A percentile compares a stretch with the other conserved stretches of the same genome.
Evolutionary conservation across 2,888 invertebrate genomes (phyloP).

Genomic region (Andricus curvator): DNA sequence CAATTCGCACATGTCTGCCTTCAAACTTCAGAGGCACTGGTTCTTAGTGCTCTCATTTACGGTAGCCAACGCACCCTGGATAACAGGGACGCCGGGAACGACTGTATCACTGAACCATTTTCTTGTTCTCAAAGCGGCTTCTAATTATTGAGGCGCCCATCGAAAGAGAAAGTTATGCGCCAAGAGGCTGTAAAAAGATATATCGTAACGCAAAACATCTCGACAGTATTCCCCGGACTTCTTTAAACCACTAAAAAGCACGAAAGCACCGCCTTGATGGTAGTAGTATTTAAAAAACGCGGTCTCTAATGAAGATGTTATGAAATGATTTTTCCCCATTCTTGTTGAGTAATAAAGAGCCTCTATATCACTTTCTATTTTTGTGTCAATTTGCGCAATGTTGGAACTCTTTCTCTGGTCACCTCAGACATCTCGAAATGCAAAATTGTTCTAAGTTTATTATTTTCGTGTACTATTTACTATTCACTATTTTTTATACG

Average conservation of each 20-base stretch:
- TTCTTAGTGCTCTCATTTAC: conserved; percentile 15
- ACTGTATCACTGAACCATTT: background rate
- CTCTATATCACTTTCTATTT: conserved; percentile 39
- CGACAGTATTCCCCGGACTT: conserved; percentile 17
- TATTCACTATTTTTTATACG: background rate
- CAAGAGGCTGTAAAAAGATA: conserved; percentile 23
- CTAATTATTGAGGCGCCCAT: conserved; percentile 32
- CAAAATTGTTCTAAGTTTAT: background rate
- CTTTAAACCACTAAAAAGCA: conserved; percentile 19
- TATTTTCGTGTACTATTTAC: background rate
- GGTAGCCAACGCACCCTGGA: background rate
- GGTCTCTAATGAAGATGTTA: conserved; percentile 25
- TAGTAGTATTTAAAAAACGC: conserved; percentile 11
- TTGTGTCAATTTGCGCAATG: conserved; percentile 30
- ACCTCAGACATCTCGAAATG: background rate
- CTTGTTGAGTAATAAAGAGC: conserved; percentile 33
- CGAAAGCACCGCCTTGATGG: conserved; percentile 20
- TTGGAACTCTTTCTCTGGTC: background rate
- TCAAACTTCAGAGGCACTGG: background rate
- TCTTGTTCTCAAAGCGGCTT: conserved; percentile 7
- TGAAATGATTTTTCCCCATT: conserved; percentile 38
- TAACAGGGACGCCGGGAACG: background rate
- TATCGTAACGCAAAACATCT: conserved; percentile 16
- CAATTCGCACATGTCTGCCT: conserved; percentile 13
- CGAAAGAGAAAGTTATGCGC: conserved; percentile 34